Conservation (phyloP, 2,888 invertebrate species). For the Drosophila cognata region DNA sequence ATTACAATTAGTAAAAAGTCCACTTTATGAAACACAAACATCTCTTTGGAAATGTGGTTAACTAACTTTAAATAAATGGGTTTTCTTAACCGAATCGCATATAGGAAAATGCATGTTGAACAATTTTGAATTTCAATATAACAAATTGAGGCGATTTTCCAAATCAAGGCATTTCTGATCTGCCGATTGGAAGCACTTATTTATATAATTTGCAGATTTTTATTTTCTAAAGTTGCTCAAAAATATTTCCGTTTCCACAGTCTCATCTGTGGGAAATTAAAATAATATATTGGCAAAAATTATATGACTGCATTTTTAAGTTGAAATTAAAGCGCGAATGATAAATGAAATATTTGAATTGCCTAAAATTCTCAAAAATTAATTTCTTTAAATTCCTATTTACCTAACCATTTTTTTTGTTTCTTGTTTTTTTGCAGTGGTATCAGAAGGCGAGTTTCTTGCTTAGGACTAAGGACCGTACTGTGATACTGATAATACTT, state of each 20-base stretch:
- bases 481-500: slow-evolving; percentile 81
- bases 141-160: neutral
- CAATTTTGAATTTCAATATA: neutral
- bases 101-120: neutral
- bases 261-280: neutral
- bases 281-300: neutral
- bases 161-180: neutral
- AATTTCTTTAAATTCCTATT: slow-evolving; percentile 9
- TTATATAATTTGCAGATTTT: neutral
- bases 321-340: neutral
- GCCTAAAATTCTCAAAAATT: neutral
- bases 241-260: neutral
- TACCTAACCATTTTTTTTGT: neutral
- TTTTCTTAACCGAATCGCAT: neutral
- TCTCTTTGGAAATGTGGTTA: neutral
- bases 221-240: neutral
- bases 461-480: slow-evolving; percentile 23
- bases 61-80: neutral
- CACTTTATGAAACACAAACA: neutral
- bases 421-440: neutral
- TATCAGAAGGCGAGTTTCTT: slow-evolving; percentile 12
- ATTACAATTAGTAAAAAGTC: neutral
- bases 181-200: neutral
- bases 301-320: neutral
- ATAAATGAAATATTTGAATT: neutral